Evolutionary conservation across 2,797 vertebrate species (phyloP), one percentile per base, ranked within the genome.

Genomic region (Caiman crocodilus): DNA sequence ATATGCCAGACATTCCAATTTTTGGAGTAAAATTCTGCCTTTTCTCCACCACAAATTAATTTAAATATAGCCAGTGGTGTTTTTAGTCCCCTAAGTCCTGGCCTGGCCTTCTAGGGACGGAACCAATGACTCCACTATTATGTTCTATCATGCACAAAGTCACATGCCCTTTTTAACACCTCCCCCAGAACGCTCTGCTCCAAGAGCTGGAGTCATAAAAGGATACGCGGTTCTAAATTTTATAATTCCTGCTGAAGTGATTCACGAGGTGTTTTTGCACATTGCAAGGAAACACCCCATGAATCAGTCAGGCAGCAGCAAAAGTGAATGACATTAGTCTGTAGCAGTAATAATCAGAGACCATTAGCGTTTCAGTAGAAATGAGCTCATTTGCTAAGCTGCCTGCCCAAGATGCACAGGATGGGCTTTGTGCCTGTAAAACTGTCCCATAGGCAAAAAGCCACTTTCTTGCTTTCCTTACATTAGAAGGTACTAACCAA

Each of bases 231-330:
- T 77, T 89, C 93, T 90, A 74, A 74, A 90, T 89, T 97, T 93
- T 95, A 74, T 91, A 94, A 95, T 84, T 95, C 71, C 89, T 93
- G 59, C 30, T 87, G 88, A 30, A 89, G 58, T 93, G 95, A 96
- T 94, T 96, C 94, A 96, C 15, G 75, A 95, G 92, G 85, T 95
- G 94, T 85, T 81, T 82, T 87, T 80, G 91, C 85, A 93, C 93
- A 96, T 90, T 93, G 90, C 90, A 82, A 79, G 94, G 92, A 90
- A 97, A 97, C 95, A 96, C 94, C 94, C 95, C 93, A 96, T 94
- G 96, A 96, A 97, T 97, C 95, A 96, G 93, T 78, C 95, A 93
- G 55, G 7, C 42, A 15, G 92, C 86, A 94, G 95, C 90, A 92
- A 85, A 96, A 95, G 85, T 88, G 85, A 95, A 90, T 90, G 88